Evolutionary conservation across 2,888 invertebrate species (phyloP), one percentile per base, ranked within the genome.

Genomic region (Andrena hattorfiana): DNA sequence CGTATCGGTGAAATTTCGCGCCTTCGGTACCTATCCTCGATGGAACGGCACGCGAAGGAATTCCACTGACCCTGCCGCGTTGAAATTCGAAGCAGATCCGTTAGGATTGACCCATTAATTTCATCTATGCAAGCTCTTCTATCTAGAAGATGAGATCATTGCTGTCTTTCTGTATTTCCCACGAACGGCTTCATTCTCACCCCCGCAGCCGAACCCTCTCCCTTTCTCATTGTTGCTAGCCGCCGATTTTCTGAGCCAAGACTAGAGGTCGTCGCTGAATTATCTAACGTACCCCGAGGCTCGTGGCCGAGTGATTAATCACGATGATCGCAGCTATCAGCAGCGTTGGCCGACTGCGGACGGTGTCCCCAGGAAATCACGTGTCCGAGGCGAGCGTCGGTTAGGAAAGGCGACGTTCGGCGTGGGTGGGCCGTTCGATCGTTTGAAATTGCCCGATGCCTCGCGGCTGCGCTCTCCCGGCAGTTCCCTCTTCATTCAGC

Each of bases 341-440:
- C 81, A 60, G 69, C 28, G 79, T 49, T 54, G 59, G 28, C 67
- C n/a, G 76, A 66, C 76, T 5, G 73, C 42, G 49, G 87, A 74
- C 75, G 71, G 51, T 75, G 67, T 73, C 72, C 73, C 59, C 68
- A 62, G 88, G 82, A 82, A 82, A 84, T 88, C 84, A 88, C 88
- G 88, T 82, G 82, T 32, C 67, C 26, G 26, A 28, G 13, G 30
- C 13, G 42, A 56, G 26, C 32, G 32, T 32, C 32, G 30, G 30
- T 30, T 30, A 30, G 30, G 30, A 30, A 30, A 30, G 30, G 30
- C 62, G 72, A 8, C 30, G 49, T 54, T 51, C 66, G 49, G 71
- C 76, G 85, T 84, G 85, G 85, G 85, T 74, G 81, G 84, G 20
- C 60, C 81, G 80, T 82, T 84, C 85, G 85, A 85, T 85, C 85